phyloP scores from a whole-genome alignment of 2,797 vertebrate species.

The Emydoidea blandingii region DNA sequence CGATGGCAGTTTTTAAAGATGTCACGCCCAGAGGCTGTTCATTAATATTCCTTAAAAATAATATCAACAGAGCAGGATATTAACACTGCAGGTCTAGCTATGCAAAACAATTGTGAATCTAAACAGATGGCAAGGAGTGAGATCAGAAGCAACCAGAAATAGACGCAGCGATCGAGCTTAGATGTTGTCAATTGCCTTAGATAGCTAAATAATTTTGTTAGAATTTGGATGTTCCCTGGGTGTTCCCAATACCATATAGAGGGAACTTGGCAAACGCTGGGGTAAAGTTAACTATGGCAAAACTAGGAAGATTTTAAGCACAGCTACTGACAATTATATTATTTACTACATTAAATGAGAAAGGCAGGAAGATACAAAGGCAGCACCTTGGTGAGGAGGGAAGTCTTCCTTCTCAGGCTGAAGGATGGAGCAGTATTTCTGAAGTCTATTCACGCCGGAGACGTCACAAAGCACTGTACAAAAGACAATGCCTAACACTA shows the following conservation, averaged over 20 bases:
- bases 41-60: slow-evolving; percentile 63
- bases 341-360: slow-evolving; percentile 57
- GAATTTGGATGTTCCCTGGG: slow-evolving; percentile 55
- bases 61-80: slow-evolving; percentile 69
- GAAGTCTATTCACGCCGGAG: neutral
- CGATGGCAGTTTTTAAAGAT: slow-evolving; percentile 38
- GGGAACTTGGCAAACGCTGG: slow-evolving; percentile 22
- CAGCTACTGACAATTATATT: slow-evolving; percentile 52
- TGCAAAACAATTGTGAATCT: slow-evolving; percentile 62
- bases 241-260: slow-evolving; percentile 44
- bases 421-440: slow-evolving; percentile 39
- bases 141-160: slow-evolving; percentile 42
- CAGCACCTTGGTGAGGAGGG: slow-evolving; percentile 63
- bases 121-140: slow-evolving; percentile 52
- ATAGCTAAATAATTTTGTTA: slow-evolving; percentile 54
- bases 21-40: slow-evolving; percentile 30
- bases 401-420: slow-evolving; percentile 20
- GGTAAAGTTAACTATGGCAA: slow-evolving; percentile 60
- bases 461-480: neutral
- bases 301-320: slow-evolving; percentile 40
- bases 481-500: too few relatives aligned
- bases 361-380: slow-evolving; percentile 47
- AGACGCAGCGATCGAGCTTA: neutral
- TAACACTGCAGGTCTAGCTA: slow-evolving; percentile 65
- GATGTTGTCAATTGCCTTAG: slow-evolving; percentile 33